phyloP scores from a whole-genome alignment of 23 tunicate genomes.

The Clavelina lepadiformis region DNA sequence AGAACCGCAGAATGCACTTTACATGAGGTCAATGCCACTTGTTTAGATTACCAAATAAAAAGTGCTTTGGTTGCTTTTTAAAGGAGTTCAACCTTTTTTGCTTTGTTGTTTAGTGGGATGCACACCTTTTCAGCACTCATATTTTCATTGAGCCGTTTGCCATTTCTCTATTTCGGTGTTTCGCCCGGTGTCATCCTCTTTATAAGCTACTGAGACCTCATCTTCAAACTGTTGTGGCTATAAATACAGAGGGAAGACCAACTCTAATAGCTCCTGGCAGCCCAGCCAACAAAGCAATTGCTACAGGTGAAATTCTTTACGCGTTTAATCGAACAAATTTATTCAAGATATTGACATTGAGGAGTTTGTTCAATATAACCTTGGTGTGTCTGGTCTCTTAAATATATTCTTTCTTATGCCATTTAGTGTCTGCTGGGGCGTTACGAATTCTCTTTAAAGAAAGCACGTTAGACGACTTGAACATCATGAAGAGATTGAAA shows the following conservation, averaged over 20 bases:
- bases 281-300: conserved; percentile 15
- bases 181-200: conserved; percentile 44
- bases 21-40: too few relatives aligned
- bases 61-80: too few relatives aligned
- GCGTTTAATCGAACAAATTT: too few relatives aligned
- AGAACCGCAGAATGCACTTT: conserved; percentile 18
- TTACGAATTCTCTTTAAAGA: too few relatives aligned
- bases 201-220: conserved; percentile 56
- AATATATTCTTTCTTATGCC: too few relatives aligned
- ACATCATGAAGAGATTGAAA: conserved; percentile 8
- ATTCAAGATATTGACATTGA: too few relatives aligned
- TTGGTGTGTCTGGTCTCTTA: too few relatives aligned
- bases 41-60: too few relatives aligned
- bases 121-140: conserved; percentile 37
- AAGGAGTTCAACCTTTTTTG: too few relatives aligned
- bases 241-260: conserved; percentile 31
- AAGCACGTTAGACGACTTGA: conserved; percentile 7
- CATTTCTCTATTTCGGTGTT: conserved; percentile 25
- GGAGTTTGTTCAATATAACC: too few relatives aligned
- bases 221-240: conserved; percentile 34
- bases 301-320: conserved; percentile 19
- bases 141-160: conserved; percentile 44
- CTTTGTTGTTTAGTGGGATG: conserved; percentile 22
- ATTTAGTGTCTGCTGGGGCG: too few relatives aligned
- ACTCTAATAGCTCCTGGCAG: conserved; percentile 4